These are phyloP conservation scores for Bolborhynchus lineola DNA, from an alignment of 2,113 vertebrate species.

Conservation along the genomic window DNA sequence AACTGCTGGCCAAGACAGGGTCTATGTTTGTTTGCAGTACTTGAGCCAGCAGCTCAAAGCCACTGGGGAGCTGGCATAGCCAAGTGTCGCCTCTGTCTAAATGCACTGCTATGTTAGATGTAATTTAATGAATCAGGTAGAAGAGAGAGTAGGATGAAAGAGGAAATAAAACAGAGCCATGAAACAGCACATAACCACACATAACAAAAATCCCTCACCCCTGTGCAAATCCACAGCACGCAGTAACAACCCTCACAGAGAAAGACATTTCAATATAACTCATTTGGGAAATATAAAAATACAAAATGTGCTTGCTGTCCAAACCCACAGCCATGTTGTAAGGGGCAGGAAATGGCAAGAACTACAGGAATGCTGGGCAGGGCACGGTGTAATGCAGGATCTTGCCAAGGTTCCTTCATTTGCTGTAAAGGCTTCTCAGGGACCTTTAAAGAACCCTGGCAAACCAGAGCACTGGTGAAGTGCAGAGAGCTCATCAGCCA, in stretches of 20 bases:
- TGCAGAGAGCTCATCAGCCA: background rate
- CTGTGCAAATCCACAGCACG: background rate
- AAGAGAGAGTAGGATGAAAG: conserved; percentile 5
- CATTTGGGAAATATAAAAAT: background rate
- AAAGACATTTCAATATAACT: background rate
- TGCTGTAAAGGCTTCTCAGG: background rate
- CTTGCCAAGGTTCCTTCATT: background rate
- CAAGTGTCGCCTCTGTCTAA: background rate
- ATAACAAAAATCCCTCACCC: background rate
- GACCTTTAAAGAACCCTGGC: background rate
- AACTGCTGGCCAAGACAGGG: background rate
- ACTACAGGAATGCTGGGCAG: conserved; percentile 51
- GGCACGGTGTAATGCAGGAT: background rate
- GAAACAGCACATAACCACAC: background rate
- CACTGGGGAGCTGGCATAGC: background rate
- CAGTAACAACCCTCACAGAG: background rate
- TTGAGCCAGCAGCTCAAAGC: conserved; percentile 33
- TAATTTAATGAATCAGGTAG: background rate
- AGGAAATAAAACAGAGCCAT: conserved; percentile 1
- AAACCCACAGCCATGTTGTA: background rate
- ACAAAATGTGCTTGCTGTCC: background rate
- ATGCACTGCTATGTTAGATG: background rate
- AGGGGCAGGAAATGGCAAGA: conserved; percentile 44
- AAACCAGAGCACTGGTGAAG: background rate
- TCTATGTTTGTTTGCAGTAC: conserved; percentile 29